A percentile compares a stretch with the other conserved stretches of the same genome.
phyloP scores from a whole-genome alignment of 2,797 vertebrate genomes.

The Gorsachius magnificus region DNA sequence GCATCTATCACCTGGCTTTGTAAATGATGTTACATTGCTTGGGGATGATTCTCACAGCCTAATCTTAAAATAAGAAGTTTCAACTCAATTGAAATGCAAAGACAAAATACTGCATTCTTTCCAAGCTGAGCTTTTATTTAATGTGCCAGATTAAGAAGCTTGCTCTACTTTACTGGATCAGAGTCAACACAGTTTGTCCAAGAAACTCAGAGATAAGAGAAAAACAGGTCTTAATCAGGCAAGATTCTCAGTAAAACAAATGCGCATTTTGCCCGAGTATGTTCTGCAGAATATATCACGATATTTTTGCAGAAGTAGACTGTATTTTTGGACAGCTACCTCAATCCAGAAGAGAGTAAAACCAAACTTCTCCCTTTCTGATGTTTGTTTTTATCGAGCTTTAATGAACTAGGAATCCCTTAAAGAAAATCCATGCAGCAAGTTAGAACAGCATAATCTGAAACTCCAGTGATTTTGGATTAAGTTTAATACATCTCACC shows the following conservation, averaged over 20 bases:
- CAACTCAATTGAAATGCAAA: conserved; percentile 51
- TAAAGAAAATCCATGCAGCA: conserved; percentile 28
- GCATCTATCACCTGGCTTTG: not conserved
- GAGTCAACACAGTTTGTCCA: conserved; percentile 25
- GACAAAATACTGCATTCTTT: conserved; percentile 42
- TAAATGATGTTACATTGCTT: not conserved
- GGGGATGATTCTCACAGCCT: not conserved
- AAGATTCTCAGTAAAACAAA: conserved; percentile 25
- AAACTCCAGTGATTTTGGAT: conserved; percentile 35
- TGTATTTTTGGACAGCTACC: not conserved
- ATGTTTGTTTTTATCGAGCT: not conserved
- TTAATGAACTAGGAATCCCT: not conserved
- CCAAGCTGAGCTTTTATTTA: conserved; percentile 44
- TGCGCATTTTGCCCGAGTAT: not conserved
- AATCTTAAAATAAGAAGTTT: conserved; percentile 55
- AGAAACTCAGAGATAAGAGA: conserved; percentile 30
- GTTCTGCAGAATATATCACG: not conserved
- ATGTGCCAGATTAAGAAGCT: conserved; percentile 48
- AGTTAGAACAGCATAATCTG: conserved; percentile 45
- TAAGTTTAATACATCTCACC: conserved; percentile 38
- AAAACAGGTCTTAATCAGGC: not conserved
- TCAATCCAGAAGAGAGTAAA: not conserved
- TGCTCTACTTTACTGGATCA: conserved; percentile 39
- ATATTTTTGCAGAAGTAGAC: not conserved
- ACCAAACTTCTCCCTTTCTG: not conserved